phyloP scores from a whole-genome alignment of 1,140 invertebrate species.

The Drosophila parabipectinata region DNA sequence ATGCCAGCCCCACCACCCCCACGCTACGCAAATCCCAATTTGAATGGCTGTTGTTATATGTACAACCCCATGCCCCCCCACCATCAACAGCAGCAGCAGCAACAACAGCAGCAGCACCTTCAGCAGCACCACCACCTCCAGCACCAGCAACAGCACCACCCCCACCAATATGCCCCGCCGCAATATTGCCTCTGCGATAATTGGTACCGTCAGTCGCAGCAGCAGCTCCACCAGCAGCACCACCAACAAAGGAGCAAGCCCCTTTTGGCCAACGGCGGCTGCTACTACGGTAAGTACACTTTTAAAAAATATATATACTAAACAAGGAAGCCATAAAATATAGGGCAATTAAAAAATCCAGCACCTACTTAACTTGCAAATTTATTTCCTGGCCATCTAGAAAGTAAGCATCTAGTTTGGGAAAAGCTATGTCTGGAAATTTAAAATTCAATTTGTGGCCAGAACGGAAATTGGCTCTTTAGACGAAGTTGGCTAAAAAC shows the following conservation, averaged over 20 bases:
- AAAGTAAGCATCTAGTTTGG: not conserved
- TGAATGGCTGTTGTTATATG: conserved; percentile 71
- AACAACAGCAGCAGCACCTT: conserved; percentile 8
- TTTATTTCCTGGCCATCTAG: conserved; percentile 3
- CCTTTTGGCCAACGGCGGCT: conserved; percentile 68
- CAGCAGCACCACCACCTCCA: not conserved
- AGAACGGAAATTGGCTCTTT: not conserved
- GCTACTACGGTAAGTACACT: conserved; percentile 77
- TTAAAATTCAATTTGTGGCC: not conserved
- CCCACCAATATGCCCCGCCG: conserved; percentile 54
- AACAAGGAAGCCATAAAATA: conserved; percentile 30
- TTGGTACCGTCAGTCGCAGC: conserved; percentile 73
- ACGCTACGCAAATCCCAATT: conserved; percentile 53
- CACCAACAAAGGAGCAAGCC: conserved; percentile 60
- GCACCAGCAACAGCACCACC: conserved; percentile 16
- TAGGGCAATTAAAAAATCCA: conserved; percentile 23
- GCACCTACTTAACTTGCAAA: not conserved
- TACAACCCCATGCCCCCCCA: conserved; percentile 52
- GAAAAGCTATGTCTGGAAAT: not conserved
- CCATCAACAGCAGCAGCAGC: conserved; percentile 7
- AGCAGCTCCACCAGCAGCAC: conserved; percentile 49
- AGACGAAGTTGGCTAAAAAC: not conserved
- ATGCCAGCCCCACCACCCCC: conserved; percentile 39
- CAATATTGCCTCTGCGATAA: conserved; percentile 70
- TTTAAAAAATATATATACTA: conserved; percentile 15